Evolutionary conservation across 1,140 invertebrate species (phyloP), one percentile per base, ranked within the genome.

Genomic region (Eurytemora carolleeae): DNA sequence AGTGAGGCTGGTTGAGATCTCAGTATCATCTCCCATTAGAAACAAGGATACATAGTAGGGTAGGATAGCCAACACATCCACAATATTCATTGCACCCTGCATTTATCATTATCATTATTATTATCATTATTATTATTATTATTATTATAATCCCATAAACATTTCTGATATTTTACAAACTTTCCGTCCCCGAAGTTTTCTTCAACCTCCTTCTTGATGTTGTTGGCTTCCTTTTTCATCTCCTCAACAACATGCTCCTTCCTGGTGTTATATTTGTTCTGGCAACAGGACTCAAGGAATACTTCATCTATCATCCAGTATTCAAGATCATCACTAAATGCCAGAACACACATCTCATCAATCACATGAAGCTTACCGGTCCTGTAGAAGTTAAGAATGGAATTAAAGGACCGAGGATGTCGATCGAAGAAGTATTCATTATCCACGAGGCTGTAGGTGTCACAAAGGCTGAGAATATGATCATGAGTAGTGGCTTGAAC

Each of bases 81-180:
- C 79, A 16, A 80, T 70, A 66, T 80, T 80, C 24, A 80, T 69
- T 23, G 74, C 73, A 55, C 77, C 76, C 63, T 79, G 31, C 7
- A 44, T 12, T n/a, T n/a, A n/a, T n/a, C n/a, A n/a, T n/a, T 88
- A 71, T 95, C 79, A 78, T 97, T 96, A 74, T 90, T 92, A n/a
- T n/a, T n/a, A n/a, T n/a, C n/a, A n/a, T n/a, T n/a, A n/a, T n/a
- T n/a, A n/a, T n/a, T n/a, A n/a, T n/a, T n/a, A n/a, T n/a, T n/a
- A n/a, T n/a, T n/a, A n/a, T n/a, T n/a, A n/a, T n/a, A n/a, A n/a
- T 77, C 74, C 76, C 76, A 77, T 1, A 77, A 64, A 63, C 73
- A 75, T 64, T 75, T 71, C 61, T 76, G 71, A 69, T 73, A 76
- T 61, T 69, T 68, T 0, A 72, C 67, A 65, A 68, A 74, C 19